Percentiles rank a stretch among this genome's conserved stretches.
These are phyloP conservation scores for Anas platyrhynchos DNA, from an alignment of 2,113 vertebrate genomes.

Conservation along the genomic window DNA sequence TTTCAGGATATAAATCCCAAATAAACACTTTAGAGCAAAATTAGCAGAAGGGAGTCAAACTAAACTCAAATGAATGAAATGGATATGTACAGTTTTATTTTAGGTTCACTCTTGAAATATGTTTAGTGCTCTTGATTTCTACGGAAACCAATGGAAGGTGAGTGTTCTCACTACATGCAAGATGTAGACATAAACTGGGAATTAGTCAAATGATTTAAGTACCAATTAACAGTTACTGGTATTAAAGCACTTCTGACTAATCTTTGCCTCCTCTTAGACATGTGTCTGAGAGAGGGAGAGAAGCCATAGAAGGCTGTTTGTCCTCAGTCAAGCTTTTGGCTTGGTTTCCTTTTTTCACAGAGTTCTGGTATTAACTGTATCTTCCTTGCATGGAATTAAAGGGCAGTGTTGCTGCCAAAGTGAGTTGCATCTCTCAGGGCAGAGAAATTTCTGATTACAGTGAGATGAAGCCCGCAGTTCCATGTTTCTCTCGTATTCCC, in stretches of 20 bases:
- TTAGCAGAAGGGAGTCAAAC: background rate
- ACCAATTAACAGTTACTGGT: background rate
- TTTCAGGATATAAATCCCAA: background rate
- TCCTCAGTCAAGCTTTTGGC: background rate
- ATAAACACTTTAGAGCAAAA: background rate
- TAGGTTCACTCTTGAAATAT: background rate
- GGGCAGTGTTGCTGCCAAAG: background rate
- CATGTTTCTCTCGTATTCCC: background rate
- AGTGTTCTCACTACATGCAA: background rate
- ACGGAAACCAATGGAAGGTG: background rate
- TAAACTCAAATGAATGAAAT: background rate
- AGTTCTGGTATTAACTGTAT: background rate
- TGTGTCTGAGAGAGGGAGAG: background rate
- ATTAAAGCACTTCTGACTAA: background rate
- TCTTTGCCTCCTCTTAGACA: background rate
- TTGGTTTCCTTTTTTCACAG: background rate
- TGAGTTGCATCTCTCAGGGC: background rate
- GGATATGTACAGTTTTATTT: background rate
- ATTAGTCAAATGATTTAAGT: background rate
- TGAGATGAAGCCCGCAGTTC: background rate
- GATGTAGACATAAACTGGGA: background rate
- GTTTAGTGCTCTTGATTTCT: background rate
- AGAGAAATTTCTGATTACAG: background rate
- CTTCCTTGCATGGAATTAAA: background rate
- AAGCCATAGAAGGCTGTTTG: background rate